Evolutionary conservation across 1,140 invertebrate species (phyloP).

Genomic region (Ceratitis capitata): DNA sequence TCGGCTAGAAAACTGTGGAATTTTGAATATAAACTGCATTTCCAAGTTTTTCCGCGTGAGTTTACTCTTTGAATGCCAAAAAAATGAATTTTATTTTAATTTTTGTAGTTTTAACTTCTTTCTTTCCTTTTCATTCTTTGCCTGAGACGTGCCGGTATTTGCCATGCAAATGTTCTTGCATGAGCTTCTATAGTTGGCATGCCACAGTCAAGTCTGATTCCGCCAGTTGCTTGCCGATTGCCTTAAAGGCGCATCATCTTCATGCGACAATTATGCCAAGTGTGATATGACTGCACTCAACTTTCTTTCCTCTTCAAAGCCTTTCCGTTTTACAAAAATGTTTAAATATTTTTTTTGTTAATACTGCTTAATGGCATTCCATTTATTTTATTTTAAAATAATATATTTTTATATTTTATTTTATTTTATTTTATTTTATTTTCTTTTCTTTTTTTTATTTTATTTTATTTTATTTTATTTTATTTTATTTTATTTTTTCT

Average conservation of each 20-base stretch:
- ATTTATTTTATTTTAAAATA: too few species aligned
- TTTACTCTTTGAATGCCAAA: neutral
- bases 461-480: too few species aligned
- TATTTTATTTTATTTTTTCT: too few species aligned
- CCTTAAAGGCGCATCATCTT: slow-evolving; percentile 28
- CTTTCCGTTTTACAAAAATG: neutral
- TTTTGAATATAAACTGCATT: neutral
- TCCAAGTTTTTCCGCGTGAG: slow-evolving; percentile 20
- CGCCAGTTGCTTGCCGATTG: neutral
- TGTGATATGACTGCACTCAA: neutral
- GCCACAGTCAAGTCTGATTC: neutral
- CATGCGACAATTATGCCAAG: neutral
- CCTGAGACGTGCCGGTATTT: neutral
- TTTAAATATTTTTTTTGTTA: too few species aligned
- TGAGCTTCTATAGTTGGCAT: neutral
- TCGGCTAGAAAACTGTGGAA: neutral
- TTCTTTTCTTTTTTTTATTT: too few species aligned
- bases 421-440: too few species aligned
- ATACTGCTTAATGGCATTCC: too few species aligned
- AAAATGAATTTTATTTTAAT: neutral
- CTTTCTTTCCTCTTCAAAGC: neutral
- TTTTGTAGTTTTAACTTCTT: neutral
- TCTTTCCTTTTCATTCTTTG: neutral
- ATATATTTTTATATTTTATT: too few species aligned
- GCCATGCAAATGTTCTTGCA: neutral